Evolutionary conservation across 2,797 vertebrate species (phyloP).

Genomic region (Liparis tanakae): DNA sequence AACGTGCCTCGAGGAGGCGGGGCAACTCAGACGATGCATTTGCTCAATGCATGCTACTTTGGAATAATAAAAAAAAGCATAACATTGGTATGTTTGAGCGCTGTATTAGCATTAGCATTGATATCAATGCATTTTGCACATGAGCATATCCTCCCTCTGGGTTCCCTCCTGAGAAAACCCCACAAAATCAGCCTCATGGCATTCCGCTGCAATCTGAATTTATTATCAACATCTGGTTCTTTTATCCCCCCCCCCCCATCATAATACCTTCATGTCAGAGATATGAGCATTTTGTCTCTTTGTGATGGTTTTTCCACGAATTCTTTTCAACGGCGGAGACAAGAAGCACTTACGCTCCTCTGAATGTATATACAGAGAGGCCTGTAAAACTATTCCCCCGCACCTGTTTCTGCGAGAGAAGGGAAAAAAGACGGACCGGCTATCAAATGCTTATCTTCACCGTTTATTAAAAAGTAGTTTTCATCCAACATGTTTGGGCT

Average conservation of each 20-base stretch:
- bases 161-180: conserved; percentile 18
- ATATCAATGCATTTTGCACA: conserved; percentile 28
- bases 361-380: conserved; percentile 49
- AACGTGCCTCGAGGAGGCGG: neutral
- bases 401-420: conserved; percentile 64
- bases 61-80: neutral
- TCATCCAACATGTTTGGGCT: conserved; percentile 46
- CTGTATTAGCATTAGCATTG: conserved; percentile 4
- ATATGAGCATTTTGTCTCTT: conserved; percentile 65
- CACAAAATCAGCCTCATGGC: conserved; percentile 35
- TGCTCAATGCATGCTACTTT: neutral
- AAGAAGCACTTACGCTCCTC: conserved; percentile 50
- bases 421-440: conserved; percentile 27
- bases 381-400: conserved; percentile 45
- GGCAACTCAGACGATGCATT: neutral
- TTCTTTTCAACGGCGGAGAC: conserved; percentile 59
- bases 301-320: conserved; percentile 64
- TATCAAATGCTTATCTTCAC: conserved; percentile 24
- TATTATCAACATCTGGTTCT: conserved; percentile 72
- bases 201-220: conserved; percentile 63
- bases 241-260: conserved; percentile 62
- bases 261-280: conserved; percentile 71
- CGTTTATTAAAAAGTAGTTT: conserved; percentile 12
- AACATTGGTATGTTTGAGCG: neutral
- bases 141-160: conserved; percentile 9